Percentiles rank a stretch among this genome's conserved stretches.
phyloP scores from a whole-genome alignment of 2,888 invertebrate species.

The Kryphioiulus occultus region DNA sequence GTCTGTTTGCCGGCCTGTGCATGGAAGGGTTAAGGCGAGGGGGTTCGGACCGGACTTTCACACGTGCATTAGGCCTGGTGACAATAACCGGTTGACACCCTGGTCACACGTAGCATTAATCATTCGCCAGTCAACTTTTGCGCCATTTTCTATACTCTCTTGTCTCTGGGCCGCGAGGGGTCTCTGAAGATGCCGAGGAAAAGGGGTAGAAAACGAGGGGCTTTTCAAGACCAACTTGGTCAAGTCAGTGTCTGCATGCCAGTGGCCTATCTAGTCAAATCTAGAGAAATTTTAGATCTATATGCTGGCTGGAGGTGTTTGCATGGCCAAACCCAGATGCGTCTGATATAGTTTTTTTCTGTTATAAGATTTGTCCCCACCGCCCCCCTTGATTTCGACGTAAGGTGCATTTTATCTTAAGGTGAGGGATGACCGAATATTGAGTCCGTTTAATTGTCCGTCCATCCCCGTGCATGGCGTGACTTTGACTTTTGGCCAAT shows the following conservation, averaged over 20 bases:
- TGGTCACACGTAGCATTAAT: conserved; percentile 46
- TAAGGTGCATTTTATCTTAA: neutral
- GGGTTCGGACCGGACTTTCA: conserved; percentile 3
- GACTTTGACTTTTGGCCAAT: conserved; percentile 29
- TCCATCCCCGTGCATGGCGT: neutral
- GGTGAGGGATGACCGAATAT: conserved; percentile 11
- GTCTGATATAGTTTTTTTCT: neutral
- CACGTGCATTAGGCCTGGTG: conserved; percentile 22
- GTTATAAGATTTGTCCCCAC: neutral
- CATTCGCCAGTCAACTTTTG: conserved; percentile 47
- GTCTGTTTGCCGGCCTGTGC: conserved; percentile 32
- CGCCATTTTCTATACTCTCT: neutral
- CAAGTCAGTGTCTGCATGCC: conserved; percentile 15
- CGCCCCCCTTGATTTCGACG: neutral
- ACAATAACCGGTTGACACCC: conserved; percentile 41
- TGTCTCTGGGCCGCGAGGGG: conserved; percentile 27
- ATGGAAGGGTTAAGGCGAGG: conserved; percentile 36
- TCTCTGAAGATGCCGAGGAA: conserved; percentile 28
- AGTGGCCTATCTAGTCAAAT: neutral
- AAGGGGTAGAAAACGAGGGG: conserved; percentile 9
- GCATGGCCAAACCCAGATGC: neutral
- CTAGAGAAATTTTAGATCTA: neutral
- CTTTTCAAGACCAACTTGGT: neutral
- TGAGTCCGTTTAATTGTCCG: neutral
- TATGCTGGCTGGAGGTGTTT: neutral